Evolutionary conservation across 2,113 vertebrate genomes (phyloP), one percentile per base, ranked within the genome.

Genomic region (Thalassoma bifasciatum): DNA sequence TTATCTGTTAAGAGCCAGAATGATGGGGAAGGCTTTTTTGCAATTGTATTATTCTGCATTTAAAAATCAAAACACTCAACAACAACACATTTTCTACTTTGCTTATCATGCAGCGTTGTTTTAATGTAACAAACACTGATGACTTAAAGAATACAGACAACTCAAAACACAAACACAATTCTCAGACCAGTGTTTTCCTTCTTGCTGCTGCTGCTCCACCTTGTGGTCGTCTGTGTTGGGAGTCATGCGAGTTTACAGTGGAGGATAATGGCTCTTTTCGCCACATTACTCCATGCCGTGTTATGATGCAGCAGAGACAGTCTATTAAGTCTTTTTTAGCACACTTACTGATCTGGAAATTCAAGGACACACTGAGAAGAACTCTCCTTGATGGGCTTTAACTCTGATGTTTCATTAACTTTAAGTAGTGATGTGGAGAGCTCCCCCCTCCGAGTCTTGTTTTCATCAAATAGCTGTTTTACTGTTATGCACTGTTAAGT

Each of bases 201-300:
- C 44, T 69, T 66, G 58, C 50, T 84, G 14, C 84, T 85, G 34
- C 10, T 81, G 83, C 84, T 16, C 90, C 86, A 81, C 77, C 88
- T 91, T 47, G 82, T 91, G 89, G 83, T 78, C 66, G 64, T 7
- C 7, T 8, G 0, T 54, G 61, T 47, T 13, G 6, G 30, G 30
- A 30, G 3, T 3, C 30, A 6, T 26, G 46, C 26, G 22, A 72
- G 30, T 21, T 58, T 22, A 34, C 58, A 2, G 49, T 17, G 12
- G 22, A 72, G 24, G 46, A 70, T 44, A 46, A 17, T 19, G 8
- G 37, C 63, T 78, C 21, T 53, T 36, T 19, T 58, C 12, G 22
- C 11, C 58, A 77, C 66, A 59, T 52, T 46, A 56, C 21, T n/a
- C n/a, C n/a, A 44, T 47, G 49, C 58, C 75, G 34, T 81, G 56